Evolutionary conservation across 92 coral and sea anemone genomes (phyloP).

Genomic region (Siderastrea siderea): DNA sequence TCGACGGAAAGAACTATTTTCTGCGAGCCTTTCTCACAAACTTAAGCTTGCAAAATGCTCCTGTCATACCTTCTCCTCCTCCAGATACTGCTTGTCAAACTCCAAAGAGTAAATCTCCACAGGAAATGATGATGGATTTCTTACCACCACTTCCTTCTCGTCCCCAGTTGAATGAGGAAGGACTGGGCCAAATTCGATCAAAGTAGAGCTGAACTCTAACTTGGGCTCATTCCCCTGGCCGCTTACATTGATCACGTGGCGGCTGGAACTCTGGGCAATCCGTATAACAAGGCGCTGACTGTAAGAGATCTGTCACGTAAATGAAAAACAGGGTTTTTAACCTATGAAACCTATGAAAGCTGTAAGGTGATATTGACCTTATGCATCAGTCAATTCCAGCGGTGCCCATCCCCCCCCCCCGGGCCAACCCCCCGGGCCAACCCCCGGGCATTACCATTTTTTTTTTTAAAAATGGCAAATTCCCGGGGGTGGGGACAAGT

Average conservation of each 20-base stretch:
- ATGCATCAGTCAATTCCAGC: too few species aligned
- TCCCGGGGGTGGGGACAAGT: too few species aligned
- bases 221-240: slow-evolving; percentile 98
- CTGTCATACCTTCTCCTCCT: slow-evolving; percentile 92
- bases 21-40: too few species aligned
- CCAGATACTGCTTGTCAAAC: slow-evolving; percentile 97
- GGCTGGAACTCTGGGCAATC: slow-evolving; percentile 92
- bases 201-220: slow-evolving; percentile 92
- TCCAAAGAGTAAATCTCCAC: slow-evolving; percentile 96
- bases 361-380: too few species aligned
- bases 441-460: too few species aligned
- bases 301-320: slow-evolving; percentile 70
- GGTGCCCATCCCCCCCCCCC: too few species aligned
- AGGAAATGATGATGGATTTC: slow-evolving; percentile 92
- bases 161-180: slow-evolving; percentile 97
- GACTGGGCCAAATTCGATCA: slow-evolving; percentile 97
- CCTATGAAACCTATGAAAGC: too few species aligned
- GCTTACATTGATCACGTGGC: slow-evolving; percentile 84
- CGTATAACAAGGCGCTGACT: slow-evolving; percentile 89
- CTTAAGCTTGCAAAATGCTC: not conserved
- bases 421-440: too few species aligned
- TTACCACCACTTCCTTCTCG: slow-evolving; percentile 88
- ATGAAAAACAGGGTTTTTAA: not conserved
- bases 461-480: too few species aligned
- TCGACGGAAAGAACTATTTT: too few species aligned